These are phyloP conservation scores for Sialia sialis DNA, from an alignment of 2,113 vertebrate genomes.

Conservation along the genomic window DNA sequence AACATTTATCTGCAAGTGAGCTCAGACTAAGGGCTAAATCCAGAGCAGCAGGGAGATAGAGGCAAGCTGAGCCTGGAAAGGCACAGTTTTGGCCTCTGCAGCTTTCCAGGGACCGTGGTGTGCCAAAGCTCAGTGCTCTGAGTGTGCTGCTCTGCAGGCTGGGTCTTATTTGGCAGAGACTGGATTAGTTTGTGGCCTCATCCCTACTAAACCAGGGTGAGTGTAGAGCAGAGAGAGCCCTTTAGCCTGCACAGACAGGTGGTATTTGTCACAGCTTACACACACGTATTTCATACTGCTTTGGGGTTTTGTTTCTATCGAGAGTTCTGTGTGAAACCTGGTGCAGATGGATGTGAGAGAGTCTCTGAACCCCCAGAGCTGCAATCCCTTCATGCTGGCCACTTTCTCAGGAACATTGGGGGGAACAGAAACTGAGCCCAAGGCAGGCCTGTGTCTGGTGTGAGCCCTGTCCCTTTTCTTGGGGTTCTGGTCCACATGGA, in stretches of 20 bases:
- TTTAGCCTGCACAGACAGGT: background rate
- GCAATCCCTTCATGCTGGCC: background rate
- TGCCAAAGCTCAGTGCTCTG: background rate
- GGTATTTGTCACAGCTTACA: background rate
- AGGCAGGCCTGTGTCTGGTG: background rate
- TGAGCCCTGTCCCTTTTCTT: background rate
- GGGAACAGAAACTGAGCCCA: background rate
- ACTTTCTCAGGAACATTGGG: background rate
- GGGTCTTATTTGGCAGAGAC: background rate
- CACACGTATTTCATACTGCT: rapidly evolving
- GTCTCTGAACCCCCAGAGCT: background rate
- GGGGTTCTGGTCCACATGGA: rapidly evolving
- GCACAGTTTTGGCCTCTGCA: background rate
- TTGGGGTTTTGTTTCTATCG: background rate
- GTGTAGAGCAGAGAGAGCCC: background rate
- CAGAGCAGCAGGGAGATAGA: rapidly evolving
- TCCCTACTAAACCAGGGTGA: background rate
- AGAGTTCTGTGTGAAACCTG: background rate
- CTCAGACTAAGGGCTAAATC: background rate
- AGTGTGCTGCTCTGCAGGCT: rapidly evolving
- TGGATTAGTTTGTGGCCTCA: background rate
- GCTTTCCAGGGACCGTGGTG: background rate
- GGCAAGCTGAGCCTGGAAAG: background rate
- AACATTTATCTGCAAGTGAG: background rate
- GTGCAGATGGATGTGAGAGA: background rate